These are phyloP conservation scores for Meloidogyne floridensis DNA, from an alignment of 1,140 invertebrate genomes.

Conservation along the genomic window DNA sequence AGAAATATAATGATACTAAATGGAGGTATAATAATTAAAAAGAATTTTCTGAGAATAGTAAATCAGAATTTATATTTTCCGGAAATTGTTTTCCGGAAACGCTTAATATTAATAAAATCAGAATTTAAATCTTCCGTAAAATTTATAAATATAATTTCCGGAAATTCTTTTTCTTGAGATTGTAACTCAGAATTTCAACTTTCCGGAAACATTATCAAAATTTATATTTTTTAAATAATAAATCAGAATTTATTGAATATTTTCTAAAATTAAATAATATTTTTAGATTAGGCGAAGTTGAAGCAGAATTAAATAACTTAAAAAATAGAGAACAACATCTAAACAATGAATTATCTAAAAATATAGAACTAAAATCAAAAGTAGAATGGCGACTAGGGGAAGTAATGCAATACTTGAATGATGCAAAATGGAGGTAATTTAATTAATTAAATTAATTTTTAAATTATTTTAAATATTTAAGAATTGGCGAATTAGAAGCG, in stretches of 20 bases:
- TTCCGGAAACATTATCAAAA: too few relatives aligned
- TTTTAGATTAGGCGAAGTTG: constrained; percentile 31
- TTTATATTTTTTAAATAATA: too few relatives aligned
- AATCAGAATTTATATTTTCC: not conserved
- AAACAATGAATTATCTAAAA: not conserved
- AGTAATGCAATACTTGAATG: constrained; percentile 42
- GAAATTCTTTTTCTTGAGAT: too few relatives aligned
- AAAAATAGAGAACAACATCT: not conserved
- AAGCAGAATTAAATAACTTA: constrained; percentile 15
- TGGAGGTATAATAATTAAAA: constrained; percentile 16
- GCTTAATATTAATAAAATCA: too few relatives aligned
- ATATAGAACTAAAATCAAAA: constrained; percentile 34
- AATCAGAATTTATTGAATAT: too few relatives aligned
- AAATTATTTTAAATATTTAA: not conserved
- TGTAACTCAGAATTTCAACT: too few relatives aligned
- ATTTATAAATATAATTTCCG: too few relatives aligned
- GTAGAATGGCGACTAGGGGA: constrained; percentile 42
- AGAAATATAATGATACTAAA: constrained; percentile 26
- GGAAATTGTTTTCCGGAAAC: too few relatives aligned
- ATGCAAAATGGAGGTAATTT: constrained; percentile 41
- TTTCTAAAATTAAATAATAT: not conserved
- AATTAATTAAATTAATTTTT: constrained; percentile 17
- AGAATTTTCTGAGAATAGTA: too few relatives aligned
- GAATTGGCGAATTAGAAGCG: constrained; percentile 39
- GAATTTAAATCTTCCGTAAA: too few relatives aligned